These are phyloP conservation scores for Spodoptera frugiperda DNA, from an alignment of 1,140 invertebrate genomes.

Conservation along the genomic window DNA sequence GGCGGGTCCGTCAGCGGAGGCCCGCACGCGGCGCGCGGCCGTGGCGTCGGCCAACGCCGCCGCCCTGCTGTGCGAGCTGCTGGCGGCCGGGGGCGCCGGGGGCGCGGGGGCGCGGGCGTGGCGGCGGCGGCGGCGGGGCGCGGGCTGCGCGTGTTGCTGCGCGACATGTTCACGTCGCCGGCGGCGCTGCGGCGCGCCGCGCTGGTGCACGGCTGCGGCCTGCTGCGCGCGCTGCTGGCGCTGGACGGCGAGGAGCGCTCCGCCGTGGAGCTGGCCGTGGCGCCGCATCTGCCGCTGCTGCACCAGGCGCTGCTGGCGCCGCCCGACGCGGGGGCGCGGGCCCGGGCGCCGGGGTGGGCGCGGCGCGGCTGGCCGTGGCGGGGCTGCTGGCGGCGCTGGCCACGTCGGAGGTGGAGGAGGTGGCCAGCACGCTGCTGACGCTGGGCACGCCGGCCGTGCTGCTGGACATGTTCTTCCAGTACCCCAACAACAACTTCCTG, in stretches of 20 bases:
- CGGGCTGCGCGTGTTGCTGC: constrained; percentile 67
- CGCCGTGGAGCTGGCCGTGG: constrained; percentile 70
- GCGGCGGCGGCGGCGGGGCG: constrained; percentile 54
- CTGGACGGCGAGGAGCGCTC: constrained; percentile 35
- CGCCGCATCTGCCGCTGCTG: constrained; percentile 77
- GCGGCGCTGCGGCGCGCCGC: constrained; percentile 60
- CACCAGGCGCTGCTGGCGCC: constrained; percentile 69
- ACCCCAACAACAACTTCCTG: constrained; percentile 95
- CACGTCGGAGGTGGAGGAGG: constrained; percentile 88
- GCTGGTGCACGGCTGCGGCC: constrained; percentile 67
- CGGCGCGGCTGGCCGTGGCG: constrained; percentile 91
- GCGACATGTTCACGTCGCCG: constrained; percentile 72
- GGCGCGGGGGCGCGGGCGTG: constrained; percentile 52
- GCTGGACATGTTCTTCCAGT: constrained; percentile 94
- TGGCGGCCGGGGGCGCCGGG: constrained; percentile 55
- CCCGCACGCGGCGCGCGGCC: constrained; percentile 50
- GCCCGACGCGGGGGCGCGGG: constrained; percentile 1
- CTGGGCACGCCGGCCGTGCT: constrained; percentile 83
- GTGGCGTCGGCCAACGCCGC: constrained; percentile 70
- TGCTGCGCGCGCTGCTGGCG: constrained; percentile 69
- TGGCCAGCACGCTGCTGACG: constrained; percentile 82
- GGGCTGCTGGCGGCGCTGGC: constrained; percentile 90
- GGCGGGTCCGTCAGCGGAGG: too few species aligned
- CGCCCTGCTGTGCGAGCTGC: constrained; percentile 67
- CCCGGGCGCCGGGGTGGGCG: constrained; percentile 85